phyloP scores from a whole-genome alignment of 1,140 invertebrate genomes.

The Cepaea nemoralis region DNA sequence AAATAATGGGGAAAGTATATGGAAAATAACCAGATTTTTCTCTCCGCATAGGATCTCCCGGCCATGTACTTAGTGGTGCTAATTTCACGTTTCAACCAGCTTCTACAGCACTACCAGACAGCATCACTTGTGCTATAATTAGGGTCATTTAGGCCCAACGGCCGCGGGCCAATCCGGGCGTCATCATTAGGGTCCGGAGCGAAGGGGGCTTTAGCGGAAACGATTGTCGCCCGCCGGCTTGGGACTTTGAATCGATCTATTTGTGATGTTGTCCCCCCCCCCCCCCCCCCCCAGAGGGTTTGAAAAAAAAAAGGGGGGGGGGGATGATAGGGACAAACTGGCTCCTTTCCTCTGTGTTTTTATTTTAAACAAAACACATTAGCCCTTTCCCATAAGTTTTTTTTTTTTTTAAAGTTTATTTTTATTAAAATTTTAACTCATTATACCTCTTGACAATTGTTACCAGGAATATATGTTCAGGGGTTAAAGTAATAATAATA shows the following conservation, averaged over 20 bases:
- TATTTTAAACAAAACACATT: no score
- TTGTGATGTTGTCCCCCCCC: background rate
- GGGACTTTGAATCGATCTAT: conserved; percentile 8
- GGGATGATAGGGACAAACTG: background rate
- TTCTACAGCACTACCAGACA: background rate
- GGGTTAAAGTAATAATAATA: no score
- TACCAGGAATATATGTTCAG: no score
- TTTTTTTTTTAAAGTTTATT: no score
- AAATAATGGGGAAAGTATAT: no score
- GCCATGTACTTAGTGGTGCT: conserved; percentile 10
- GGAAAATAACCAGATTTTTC: no score
- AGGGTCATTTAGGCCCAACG: conserved; percentile 27
- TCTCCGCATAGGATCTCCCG: background rate
- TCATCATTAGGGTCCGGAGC: conserved; percentile 21
- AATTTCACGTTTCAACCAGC: conserved; percentile 22
- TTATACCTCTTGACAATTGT: no score
- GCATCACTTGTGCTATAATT: conserved; percentile 23
- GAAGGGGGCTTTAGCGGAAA: conserved; percentile 18
- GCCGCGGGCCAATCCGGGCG: conserved; percentile 25
- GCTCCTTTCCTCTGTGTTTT: background rate
- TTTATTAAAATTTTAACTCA: no score
- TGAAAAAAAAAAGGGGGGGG: no score
- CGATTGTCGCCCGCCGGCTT: conserved; percentile 26
- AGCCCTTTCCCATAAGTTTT: no score
- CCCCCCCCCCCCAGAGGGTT: no score